phyloP scores from a whole-genome alignment of 2,888 invertebrate species.

The Phrixothrix hirtus region DNA sequence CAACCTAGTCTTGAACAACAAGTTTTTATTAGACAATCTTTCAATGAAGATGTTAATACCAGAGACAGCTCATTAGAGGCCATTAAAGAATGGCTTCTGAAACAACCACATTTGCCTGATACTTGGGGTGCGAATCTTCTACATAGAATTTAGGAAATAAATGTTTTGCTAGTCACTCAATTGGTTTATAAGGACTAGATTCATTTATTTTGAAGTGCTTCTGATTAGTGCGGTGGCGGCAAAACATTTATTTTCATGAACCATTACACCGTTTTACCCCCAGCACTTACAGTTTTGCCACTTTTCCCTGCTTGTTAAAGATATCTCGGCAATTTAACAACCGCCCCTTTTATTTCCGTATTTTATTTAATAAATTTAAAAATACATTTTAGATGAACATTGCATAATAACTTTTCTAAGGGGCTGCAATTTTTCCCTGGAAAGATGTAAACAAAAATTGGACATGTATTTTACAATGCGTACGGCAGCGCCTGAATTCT shows the following conservation, averaged over 20 bases:
- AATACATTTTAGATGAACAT: slow-evolving; percentile 73
- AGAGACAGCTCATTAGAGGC: slow-evolving; percentile 62
- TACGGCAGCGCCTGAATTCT: slow-evolving; percentile 80
- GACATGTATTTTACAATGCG: slow-evolving; percentile 90
- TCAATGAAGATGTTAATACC: slow-evolving; percentile 62
- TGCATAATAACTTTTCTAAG: slow-evolving; percentile 80
- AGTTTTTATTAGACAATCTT: slow-evolving; percentile 55
- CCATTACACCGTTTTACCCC: no score
- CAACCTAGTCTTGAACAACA: slow-evolving; percentile 57
- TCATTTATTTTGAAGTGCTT: no score
- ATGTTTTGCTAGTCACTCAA: no score
- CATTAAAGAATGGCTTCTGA: slow-evolving; percentile 70
- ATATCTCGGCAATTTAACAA: no score
- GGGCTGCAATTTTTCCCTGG: slow-evolving; percentile 84
- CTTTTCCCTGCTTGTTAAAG: no score
- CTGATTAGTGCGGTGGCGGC: no score
- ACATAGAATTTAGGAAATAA: no score
- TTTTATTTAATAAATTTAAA: no score
- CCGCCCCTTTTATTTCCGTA: no score
- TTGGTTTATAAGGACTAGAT: no score
- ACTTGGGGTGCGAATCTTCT: slow-evolving; percentile 63
- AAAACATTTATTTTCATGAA: no score
- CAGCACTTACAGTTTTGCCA: no score
- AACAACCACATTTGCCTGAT: slow-evolving; percentile 69
- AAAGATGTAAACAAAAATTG: slow-evolving; percentile 81